These are phyloP conservation scores for Liasis olivaceus DNA, from an alignment of 2,797 vertebrate species.

Conservation along the genomic window DNA sequence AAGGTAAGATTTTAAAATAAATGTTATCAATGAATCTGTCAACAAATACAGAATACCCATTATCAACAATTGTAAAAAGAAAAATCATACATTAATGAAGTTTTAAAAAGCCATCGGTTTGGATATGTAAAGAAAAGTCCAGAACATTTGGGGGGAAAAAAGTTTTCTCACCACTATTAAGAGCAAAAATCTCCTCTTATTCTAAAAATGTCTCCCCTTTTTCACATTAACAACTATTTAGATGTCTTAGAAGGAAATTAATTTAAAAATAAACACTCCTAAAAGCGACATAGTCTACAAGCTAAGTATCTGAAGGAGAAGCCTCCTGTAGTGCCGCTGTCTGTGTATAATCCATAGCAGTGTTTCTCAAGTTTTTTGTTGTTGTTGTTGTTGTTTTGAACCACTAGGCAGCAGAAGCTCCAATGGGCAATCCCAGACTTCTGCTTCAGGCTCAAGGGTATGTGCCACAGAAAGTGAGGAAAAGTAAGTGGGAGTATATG, in stretches of 20 bases:
- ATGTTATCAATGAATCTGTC: background rate
- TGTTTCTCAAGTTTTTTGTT: no score
- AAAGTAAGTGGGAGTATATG: background rate
- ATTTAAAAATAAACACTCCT: background rate
- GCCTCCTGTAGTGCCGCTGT: background rate
- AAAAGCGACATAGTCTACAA: background rate
- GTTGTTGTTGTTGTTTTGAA: background rate
- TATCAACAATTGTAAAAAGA: background rate
- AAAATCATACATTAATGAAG: background rate
- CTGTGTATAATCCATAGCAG: background rate
- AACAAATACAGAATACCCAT: background rate
- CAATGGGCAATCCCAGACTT: background rate
- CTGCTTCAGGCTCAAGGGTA: background rate
- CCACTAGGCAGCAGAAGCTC: background rate
- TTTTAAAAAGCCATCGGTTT: background rate
- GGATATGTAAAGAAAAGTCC: background rate
- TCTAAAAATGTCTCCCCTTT: background rate
- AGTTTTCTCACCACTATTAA: background rate
- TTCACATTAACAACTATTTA: background rate
- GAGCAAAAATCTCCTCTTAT: background rate
- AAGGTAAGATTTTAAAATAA: background rate
- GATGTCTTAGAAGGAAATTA: background rate
- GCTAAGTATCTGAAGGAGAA: background rate
- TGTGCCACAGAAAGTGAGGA: background rate
- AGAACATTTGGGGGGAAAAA: background rate